phyloP scores from a whole-genome alignment of 2,113 vertebrate genomes.

The Grammomys surdaster region DNA sequence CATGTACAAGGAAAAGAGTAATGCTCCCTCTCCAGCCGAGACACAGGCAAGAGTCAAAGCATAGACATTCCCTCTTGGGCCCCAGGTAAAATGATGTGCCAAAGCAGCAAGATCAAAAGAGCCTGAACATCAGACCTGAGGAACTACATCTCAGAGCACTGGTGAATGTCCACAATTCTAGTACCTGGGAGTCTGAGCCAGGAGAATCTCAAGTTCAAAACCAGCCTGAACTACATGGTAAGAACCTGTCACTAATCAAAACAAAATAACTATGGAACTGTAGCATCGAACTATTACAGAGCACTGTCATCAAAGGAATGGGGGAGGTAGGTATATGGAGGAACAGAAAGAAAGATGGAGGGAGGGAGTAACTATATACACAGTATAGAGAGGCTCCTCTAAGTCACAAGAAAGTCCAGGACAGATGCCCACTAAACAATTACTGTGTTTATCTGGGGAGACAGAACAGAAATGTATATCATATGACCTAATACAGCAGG shows the following conservation, averaged over 20 bases:
- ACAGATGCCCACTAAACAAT: neutral
- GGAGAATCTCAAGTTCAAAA: neutral
- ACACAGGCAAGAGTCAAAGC: neutral
- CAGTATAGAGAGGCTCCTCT: neutral
- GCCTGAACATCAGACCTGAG: neutral
- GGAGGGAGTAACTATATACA: too few species aligned
- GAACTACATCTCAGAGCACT: neutral
- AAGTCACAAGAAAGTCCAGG: neutral
- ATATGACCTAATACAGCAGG: constrained; percentile 6
- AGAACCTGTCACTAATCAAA: neutral
- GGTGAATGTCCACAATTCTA: neutral
- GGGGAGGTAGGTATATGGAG: fast-evolving
- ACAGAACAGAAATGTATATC: neutral
- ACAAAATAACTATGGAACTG: neutral
- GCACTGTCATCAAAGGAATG: neutral
- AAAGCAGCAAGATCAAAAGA: neutral
- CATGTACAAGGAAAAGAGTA: neutral
- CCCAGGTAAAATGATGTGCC: neutral
- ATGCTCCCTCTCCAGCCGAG: neutral
- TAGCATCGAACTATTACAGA: neutral
- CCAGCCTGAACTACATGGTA: neutral
- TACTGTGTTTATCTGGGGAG: neutral
- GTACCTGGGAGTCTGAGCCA: neutral
- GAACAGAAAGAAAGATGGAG: fast-evolving
- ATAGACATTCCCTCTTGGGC: neutral